These are phyloP conservation scores for Morpho achilles DNA, from an alignment of 2,888 invertebrate genomes.

Conservation along the genomic window DNA sequence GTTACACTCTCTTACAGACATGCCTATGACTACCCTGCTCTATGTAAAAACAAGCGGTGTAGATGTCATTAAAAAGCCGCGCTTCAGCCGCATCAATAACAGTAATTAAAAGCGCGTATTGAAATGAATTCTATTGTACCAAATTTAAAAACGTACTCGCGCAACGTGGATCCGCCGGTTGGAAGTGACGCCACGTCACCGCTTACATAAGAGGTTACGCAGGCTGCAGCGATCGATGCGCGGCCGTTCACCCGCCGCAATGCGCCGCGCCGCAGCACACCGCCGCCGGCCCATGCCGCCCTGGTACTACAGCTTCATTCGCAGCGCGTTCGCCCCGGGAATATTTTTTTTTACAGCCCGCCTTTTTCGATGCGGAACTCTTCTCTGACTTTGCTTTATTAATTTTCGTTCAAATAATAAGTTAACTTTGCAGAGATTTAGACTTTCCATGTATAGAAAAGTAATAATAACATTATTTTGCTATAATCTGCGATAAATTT, in stretches of 20 bases:
- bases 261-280: slow-evolving; percentile 61
- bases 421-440: too few relatives aligned
- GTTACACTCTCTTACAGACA: too few relatives aligned
- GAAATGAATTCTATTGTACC: slow-evolving; percentile 17
- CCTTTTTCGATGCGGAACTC: neutral
- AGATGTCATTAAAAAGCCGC: slow-evolving; percentile 6
- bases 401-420: too few relatives aligned
- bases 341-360: slow-evolving; percentile 30
- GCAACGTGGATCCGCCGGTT: slow-evolving; percentile 11
- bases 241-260: slow-evolving; percentile 78
- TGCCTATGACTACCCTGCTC: too few relatives aligned
- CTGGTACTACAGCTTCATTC: slow-evolving; percentile 48
- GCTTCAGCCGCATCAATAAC: slow-evolving; percentile 6
- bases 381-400: too few relatives aligned
- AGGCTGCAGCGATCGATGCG: slow-evolving; percentile 67
- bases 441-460: too few relatives aligned
- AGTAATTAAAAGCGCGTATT: slow-evolving; percentile 18
- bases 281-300: slow-evolving; percentile 51
- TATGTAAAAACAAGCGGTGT: too few relatives aligned
- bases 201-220: slow-evolving; percentile 73
- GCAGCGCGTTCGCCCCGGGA: slow-evolving; percentile 32
- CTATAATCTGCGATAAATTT: too few relatives aligned
- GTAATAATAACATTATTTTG: too few relatives aligned
- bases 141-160: slow-evolving; percentile 9
- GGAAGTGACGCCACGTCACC: slow-evolving; percentile 55